Base-by-base conservation (phyloP, 2,797 vertebrate species). In the Emys orbicularis region DNA sequence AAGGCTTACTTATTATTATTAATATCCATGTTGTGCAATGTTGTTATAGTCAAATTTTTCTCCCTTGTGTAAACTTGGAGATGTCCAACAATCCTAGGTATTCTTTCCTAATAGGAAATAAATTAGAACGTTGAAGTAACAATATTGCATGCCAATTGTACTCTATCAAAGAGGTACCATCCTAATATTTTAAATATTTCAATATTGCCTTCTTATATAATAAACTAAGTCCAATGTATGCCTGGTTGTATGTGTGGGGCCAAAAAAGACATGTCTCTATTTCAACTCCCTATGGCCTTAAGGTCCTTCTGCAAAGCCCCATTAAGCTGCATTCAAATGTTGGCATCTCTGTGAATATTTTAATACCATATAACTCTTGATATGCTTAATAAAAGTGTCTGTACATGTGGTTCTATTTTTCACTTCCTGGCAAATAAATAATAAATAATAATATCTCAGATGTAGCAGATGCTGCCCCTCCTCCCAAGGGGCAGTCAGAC, bases 201-300 rank as follows among this genome's bases (percentile, higher is more conserved):
- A 97, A 94, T 95, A 97, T 96, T 96, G 95, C 37, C 90, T 96
- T 94, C 83, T 95, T 96, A 96, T 97, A 97, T 97, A 97, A 97
- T 97, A 97, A 97, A 96, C 97, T 94, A 96, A 95, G 90, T 52
- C 86, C 68, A 49, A 53, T 91, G 72, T 56, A 86, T 90, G 96
- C 76, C 76, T 96, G 89, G 88, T 13, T 87, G 4, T 29, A 84
- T 19, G 50, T 88, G 87, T 2, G 8, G 83, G 86, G 59, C 49
- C 91, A 81, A 93, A 93, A 92, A 96, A 47, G 29, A 29, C 41
- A 47, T 4, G 27, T 77, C 25, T 47, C 23, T 77, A 44, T 49
- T 77, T 77, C 74, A 31, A 49, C 25, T 29, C 44, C 27, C 12
- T 13, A 10, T 3, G 7, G 44, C 44, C 4, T 31, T 49, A 49